Evolutionary conservation across 2,797 vertebrate genomes (phyloP).

Genomic region (Ctenochaetus hawaiiensis): DNA sequence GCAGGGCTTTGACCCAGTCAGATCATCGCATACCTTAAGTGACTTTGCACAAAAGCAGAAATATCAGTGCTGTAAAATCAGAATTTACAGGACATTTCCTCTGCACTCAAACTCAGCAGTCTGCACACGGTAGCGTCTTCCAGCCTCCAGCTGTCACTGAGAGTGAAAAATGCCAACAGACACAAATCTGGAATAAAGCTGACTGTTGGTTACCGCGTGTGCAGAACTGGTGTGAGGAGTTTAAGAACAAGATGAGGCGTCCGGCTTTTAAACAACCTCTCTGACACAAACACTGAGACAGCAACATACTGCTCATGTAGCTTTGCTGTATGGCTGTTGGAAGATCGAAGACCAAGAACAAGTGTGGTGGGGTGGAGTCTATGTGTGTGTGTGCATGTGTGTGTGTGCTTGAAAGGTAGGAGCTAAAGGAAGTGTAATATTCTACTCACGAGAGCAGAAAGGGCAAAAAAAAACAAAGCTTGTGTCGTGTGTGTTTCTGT

Average conservation of each 20-base stretch:
- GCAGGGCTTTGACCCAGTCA: neutral
- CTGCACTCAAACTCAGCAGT: constrained; percentile 50
- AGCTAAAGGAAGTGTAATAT: constrained; percentile 50
- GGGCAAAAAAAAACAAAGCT: neutral
- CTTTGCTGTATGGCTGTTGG: neutral
- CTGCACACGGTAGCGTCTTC: constrained; percentile 45
- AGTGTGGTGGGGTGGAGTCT: constrained; percentile 18
- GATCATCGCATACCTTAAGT: neutral
- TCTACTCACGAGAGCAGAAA: constrained; percentile 38
- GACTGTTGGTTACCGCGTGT: constrained; percentile 35
- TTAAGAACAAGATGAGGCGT: constrained; percentile 4
- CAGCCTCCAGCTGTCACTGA: constrained; percentile 61
- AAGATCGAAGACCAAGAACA: constrained; percentile 26
- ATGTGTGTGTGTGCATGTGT: constrained; percentile 23
- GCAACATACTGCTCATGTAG: neutral
- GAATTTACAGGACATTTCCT: constrained; percentile 41
- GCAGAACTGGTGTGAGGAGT: constrained; percentile 17
- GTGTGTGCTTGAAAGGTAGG: constrained; percentile 39
- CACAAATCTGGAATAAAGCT: constrained; percentile 59
- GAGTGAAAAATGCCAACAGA: constrained; percentile 55
- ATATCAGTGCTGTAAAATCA: neutral
- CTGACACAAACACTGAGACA: constrained; percentile 27
- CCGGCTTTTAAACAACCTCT: constrained; percentile 30
- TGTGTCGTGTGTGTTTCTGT: constrained; percentile 16
- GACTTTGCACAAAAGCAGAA: neutral